Evolutionary conservation across 2,888 invertebrate genomes (phyloP), one percentile per base, ranked within the genome.

Genomic region (Macrophya alboannulata): DNA sequence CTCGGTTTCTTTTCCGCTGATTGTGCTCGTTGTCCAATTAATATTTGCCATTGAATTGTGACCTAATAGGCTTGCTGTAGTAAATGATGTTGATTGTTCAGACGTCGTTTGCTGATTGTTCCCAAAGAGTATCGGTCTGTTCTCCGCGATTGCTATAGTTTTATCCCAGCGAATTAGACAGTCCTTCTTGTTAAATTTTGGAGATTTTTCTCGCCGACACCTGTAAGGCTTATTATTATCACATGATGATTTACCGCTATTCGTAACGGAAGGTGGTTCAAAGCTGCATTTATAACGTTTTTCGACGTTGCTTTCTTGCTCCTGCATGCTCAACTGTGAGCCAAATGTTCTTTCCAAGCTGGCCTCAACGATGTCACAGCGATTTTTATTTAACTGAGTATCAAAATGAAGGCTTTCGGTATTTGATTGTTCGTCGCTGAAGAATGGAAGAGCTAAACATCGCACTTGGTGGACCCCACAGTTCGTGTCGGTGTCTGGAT

Each of bases 261-360:
- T 17, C 12, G 43, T 82, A 15, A 21, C 68, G 25, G 25, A 31
- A 25, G 65, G 9, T 17, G 62, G 45, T 43, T 89, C 89, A 10
- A 87, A 85, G 10, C 91, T 89, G 15, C 91, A 90, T 86, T 93
- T 93, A 90, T 91, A 92, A 48, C 93, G 92, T 84, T 93, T 93
- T 85, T 92, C 92, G 40, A 90, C 84, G 86, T 92, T 92, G 5
- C 88, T 90, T 6, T 92, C 91, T 15, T 17, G 86, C 17, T 90
- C 91, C 12, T 93, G 92, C 86, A 93, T 91, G 84, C 87, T 92
- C 84, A 93, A 86, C 82, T 92, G 92, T 1, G 90, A 85, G 79
- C 88, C 90, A 82, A 93, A 93, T 74, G 88, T 81, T 85, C 81
- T 51, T n/a, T 81, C 85, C 15, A 40, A 71, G n/a, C 37, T 21